These are phyloP conservation scores for Ctena decussata DNA, from an alignment of 2,888 invertebrate species.

Conservation along the genomic window DNA sequence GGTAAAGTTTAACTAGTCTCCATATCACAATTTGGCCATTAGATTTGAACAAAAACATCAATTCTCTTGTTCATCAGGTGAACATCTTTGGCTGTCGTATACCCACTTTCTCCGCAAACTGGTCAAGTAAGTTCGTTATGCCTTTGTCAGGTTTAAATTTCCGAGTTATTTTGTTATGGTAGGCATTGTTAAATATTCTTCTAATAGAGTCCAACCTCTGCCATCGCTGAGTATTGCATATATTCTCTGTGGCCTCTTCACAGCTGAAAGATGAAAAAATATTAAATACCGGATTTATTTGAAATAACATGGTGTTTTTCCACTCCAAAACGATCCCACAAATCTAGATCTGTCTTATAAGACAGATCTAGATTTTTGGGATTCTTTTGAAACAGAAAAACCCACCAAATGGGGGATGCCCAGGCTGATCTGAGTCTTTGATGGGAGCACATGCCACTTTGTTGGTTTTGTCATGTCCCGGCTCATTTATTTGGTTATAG, in stretches of 20 bases:
- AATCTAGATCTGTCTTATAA: too few relatives aligned
- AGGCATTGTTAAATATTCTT: constrained; percentile 89
- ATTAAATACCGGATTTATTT: too few relatives aligned
- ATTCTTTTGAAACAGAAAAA: too few relatives aligned
- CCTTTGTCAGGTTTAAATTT: constrained; percentile 80
- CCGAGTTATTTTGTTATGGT: constrained; percentile 89
- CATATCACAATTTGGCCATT: constrained; percentile 1
- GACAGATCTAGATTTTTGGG: too few relatives aligned
- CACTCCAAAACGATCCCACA: too few relatives aligned
- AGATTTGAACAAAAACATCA: neutral
- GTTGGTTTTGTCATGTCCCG: too few relatives aligned
- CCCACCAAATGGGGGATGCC: too few relatives aligned
- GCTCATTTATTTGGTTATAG: too few relatives aligned
- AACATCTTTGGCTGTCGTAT: constrained; percentile 79
- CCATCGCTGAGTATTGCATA: constrained; percentile 83
- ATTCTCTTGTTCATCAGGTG: constrained; percentile 1
- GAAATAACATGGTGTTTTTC: too few relatives aligned
- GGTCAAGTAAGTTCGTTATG: constrained; percentile 88
- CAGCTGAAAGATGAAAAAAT: constrained; percentile 76
- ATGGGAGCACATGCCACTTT: too few relatives aligned
- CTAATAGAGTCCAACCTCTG: constrained; percentile 89
- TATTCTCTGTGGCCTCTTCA: constrained; percentile 69
- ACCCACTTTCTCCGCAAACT: constrained; percentile 89
- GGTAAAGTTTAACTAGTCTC: too few relatives aligned
- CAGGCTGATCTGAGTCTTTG: too few relatives aligned